Base-by-base conservation (phyloP, 92 coral and sea anemone species). In the Pocillopora meandrina region DNA sequence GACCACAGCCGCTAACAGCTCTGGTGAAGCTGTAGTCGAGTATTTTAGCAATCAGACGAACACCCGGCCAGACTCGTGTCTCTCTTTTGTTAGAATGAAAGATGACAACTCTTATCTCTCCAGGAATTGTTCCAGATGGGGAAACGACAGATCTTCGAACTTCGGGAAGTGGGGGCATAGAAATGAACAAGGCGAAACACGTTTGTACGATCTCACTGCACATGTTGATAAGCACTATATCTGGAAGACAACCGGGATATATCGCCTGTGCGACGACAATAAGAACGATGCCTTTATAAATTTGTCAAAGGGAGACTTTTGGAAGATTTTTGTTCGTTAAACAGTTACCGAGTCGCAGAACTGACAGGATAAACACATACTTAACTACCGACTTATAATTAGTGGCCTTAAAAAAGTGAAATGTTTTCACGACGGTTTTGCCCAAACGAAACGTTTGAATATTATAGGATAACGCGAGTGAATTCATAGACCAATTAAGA, bases 181-280 rank as follows among this genome's bases (percentile, higher is more conserved):
- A 0, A 57, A 4, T 23, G 20, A 33, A 60, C 6, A 15, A 34
- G 81, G 81, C 21, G 76, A 76, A 10, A 31, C 74, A 61, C 82
- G 90, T 7, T 52, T 90, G 68, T 76, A 75, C 59, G 77, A 90
- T 68, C 93, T 86, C 72, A 20, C 75, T 12, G 82, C 86, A 18
- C 86, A 76, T 56, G 69, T 86, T 70, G 80, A 65, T 8, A 0
- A 1, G 14, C 16, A 7, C 12, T 79, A 58, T 31, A 90, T 86
- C 64, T 90, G 86, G 84, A 9, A 66, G 8, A 49, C 86, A 59
- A n/a, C 70, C 17, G 80, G 78, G 1, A 74, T n/a, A n/a, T n/a
- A 78, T 1, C 69, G 82, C 84, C 49, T 75, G 19, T 90, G 92
- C 31, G 92, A 90, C 71, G 92, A 82, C 69, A 52, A 35, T 10